phyloP scores from a whole-genome alignment of 1,140 invertebrate genomes.

The Apis mellifera region DNA sequence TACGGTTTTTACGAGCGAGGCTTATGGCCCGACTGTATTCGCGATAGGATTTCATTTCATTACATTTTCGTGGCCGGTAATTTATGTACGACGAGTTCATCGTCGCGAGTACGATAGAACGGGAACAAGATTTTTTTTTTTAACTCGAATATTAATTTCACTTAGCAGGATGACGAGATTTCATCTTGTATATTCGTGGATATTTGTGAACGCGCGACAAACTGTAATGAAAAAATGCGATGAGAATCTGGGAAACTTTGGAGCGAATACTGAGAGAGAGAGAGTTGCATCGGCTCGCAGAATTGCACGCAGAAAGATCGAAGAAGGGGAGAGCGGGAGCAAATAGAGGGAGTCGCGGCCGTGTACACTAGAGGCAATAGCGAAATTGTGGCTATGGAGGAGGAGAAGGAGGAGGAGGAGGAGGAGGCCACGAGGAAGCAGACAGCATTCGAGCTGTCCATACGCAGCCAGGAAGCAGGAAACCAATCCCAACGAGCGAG shows the following conservation, averaged over 20 bases:
- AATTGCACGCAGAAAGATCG: constrained; percentile 32
- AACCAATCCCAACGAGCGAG: constrained; percentile 51
- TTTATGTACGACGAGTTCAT: no score
- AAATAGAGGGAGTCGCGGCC: constrained; percentile 23
- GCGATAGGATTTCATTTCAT: neutral
- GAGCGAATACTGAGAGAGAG: neutral
- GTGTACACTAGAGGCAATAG: constrained; percentile 40
- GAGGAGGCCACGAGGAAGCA: constrained; percentile 9
- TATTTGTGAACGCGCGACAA: no score
- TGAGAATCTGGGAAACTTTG: neutral
- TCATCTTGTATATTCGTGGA: no score
- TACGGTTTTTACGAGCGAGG: neutral
- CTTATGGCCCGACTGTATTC: neutral
- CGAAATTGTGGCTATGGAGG: constrained; percentile 38
- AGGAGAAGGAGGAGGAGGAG: neutral
- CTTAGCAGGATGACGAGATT: no score
- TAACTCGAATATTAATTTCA: no score
- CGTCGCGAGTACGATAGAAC: no score
- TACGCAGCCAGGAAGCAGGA: constrained; percentile 51
- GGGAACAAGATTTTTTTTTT: no score
- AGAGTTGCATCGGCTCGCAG: neutral
- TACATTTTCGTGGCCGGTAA: no score
- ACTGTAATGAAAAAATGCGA: no score
- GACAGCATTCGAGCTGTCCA: constrained; percentile 58
- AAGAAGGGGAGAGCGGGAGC: constrained; percentile 40